Evolutionary conservation across 2,113 vertebrate genomes (phyloP), one percentile per base, ranked within the genome.

Genomic region (Picathartes gymnocephalus): DNA sequence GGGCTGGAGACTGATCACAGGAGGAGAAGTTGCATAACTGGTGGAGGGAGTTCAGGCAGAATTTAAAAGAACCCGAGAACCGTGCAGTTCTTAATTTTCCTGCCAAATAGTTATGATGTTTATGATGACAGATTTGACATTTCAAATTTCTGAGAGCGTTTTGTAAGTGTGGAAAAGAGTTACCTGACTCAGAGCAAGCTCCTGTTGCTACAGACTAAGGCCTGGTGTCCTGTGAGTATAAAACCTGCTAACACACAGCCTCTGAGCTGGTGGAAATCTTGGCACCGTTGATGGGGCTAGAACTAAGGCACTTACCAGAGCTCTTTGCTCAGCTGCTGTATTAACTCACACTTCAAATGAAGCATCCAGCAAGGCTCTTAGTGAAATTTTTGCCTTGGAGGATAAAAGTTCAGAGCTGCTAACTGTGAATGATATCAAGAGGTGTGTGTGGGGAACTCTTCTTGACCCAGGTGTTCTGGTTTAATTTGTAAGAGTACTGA

Each of bases 301-400:
- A 70, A 10, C 54, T 83, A 93, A 95, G 60, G 56, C 72, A 86
- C 78, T 94, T 94, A 92, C 3, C 66, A 80, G 77, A 88, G 88
- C 80, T 95, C 19, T 65, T 93, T 90, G 82, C 71, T 90, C 60
- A 69, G 66, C 66, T 93, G 45, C 50, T 73, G 23, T 65, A 3
- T 83, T 86, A 83, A 79, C 27, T 88, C 35, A 28, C 37, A 11
- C 60, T 92, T 86, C 51, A 88, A 28, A 40, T 56, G 70, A 80
- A 64, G 44, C 33, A 58, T 44, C 51, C 30, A 37, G 56, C 54
- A 74, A 81, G 60, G 28, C 57, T 88, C 12, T 69, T 68, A 42
- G 0, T 86, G 44, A 81, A 71, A 40, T 48, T 73, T 69, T 73
- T 88, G 45, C 40, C 48, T 53, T 7, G 3, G 37, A 88, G 40